These are phyloP conservation scores for Drosophila lowei DNA, from an alignment of 1,140 invertebrate species.

Conservation along the genomic window DNA sequence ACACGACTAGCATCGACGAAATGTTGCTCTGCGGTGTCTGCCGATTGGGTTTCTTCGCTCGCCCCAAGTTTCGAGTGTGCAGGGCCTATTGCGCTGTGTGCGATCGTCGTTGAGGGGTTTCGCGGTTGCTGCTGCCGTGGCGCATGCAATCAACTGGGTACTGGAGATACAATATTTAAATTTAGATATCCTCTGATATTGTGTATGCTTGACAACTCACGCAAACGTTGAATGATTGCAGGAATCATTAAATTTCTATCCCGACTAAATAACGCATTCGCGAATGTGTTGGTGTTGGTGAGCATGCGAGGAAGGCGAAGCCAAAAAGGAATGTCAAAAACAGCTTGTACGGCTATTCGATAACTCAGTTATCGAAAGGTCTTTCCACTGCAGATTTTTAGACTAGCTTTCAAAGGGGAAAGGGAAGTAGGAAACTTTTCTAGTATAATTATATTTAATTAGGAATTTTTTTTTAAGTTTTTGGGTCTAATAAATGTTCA, in stretches of 20 bases:
- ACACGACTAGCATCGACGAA: constrained; percentile 50
- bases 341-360: constrained; percentile 31
- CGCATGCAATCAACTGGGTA: constrained; percentile 37
- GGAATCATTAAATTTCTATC: constrained; percentile 42
- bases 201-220: constrained; percentile 62
- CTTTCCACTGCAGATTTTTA: too few species aligned
- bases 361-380: too few species aligned
- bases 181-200: constrained; percentile 9
- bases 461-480: too few species aligned
- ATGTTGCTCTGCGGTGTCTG: constrained; percentile 26
- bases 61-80: constrained; percentile 27
- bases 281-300: constrained; percentile 26
- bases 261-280: constrained; percentile 36
- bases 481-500: too few species aligned
- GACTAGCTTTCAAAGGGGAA: too few species aligned
- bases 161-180: constrained; percentile 43
- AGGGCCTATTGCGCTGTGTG: constrained; percentile 25
- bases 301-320: constrained; percentile 37
- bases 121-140: constrained; percentile 43
- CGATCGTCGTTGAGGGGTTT: constrained; percentile 31
- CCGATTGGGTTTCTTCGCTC: constrained; percentile 30
- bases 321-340: constrained; percentile 47
- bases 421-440: too few species aligned
- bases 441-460: too few species aligned
- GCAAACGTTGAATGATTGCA: constrained; percentile 55